Percentiles rank a stretch among this genome's conserved stretches.
These are phyloP conservation scores for Cryptocephalus moraei DNA, from an alignment of 2,888 invertebrate genomes.

Conservation along the genomic window DNA sequence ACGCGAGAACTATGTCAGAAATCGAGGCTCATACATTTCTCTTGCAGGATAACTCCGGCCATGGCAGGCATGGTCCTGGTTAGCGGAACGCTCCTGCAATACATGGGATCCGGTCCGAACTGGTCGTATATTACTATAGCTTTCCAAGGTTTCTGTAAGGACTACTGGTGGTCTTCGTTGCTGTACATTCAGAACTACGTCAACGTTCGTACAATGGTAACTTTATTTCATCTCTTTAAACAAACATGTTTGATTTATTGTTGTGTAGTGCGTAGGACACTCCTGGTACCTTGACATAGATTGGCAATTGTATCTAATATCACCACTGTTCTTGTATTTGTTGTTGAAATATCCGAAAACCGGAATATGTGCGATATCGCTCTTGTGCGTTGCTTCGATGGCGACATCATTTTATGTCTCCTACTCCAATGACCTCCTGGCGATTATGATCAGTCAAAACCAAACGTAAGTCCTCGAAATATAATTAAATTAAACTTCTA, in stretches of 20 bases:
- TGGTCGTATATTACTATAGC: constrained; percentile 29
- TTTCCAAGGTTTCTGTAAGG: constrained; percentile 19
- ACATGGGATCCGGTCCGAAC: constrained; percentile 41
- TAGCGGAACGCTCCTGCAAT: constrained; percentile 37
- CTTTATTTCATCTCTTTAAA: not conserved
- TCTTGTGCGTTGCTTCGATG: constrained; percentile 14
- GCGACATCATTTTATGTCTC: constrained; percentile 16
- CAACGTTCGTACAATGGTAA: constrained; percentile 10
- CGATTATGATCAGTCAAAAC: constrained; percentile 8
- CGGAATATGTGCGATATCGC: constrained; percentile 10
- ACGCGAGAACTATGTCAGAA: not conserved
- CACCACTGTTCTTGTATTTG: constrained; percentile 41
- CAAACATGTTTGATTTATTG: not conserved
- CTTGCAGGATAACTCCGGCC: constrained; percentile 41
- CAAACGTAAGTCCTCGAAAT: too few species aligned
- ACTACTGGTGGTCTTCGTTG: constrained; percentile 26
- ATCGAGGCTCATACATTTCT: not conserved
- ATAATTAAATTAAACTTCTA: too few species aligned
- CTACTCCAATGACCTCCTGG: constrained; percentile 17
- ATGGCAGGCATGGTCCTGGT: constrained; percentile 38
- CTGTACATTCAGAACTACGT: constrained; percentile 27
- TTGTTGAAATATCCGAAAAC: constrained; percentile 33
- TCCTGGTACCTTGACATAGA: constrained; percentile 51
- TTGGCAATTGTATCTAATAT: constrained; percentile 45
- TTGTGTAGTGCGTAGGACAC: constrained; percentile 40